These are phyloP conservation scores for Hydrolagus colliei DNA, from an alignment of 2,797 vertebrate species.

Conservation along the genomic window DNA sequence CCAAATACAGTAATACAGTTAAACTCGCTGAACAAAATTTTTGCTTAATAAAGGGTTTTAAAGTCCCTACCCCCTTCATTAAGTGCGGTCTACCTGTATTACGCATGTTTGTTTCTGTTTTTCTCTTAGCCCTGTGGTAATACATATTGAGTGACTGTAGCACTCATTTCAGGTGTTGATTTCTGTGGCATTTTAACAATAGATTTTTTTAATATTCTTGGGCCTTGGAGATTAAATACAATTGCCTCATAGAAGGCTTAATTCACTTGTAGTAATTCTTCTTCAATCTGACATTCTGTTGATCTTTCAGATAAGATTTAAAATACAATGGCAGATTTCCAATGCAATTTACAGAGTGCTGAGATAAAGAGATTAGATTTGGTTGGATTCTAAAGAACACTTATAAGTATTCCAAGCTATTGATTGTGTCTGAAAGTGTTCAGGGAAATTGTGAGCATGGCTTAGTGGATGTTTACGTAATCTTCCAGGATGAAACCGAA, in stretches of 20 bases:
- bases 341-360: slow-evolving; percentile 7
- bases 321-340: slow-evolving; percentile 26
- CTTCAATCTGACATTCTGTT: background rate
- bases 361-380: slow-evolving; percentile 23
- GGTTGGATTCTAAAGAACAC: background rate
- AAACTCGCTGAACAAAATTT: too few relatives aligned
- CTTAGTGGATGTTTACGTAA: background rate
- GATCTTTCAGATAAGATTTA: slow-evolving; percentile 21
- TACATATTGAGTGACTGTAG: too few relatives aligned
- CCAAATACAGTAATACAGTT: too few relatives aligned
- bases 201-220: background rate
- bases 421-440: background rate
- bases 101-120: too few relatives aligned
- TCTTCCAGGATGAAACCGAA: background rate
- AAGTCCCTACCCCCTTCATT: too few relatives aligned
- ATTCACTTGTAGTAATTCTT: slow-evolving; percentile 10
- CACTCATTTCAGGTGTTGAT: background rate
- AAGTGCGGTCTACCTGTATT: too few relatives aligned
- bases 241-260: background rate
- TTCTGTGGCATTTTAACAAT: background rate
- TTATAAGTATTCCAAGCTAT: background rate
- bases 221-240: background rate
- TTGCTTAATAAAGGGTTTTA: too few relatives aligned
- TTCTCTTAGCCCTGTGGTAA: too few relatives aligned
- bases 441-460: background rate